These are phyloP conservation scores for Lagocephalus sceleratus DNA, from an alignment of 2,797 vertebrate genomes.

Conservation along the genomic window DNA sequence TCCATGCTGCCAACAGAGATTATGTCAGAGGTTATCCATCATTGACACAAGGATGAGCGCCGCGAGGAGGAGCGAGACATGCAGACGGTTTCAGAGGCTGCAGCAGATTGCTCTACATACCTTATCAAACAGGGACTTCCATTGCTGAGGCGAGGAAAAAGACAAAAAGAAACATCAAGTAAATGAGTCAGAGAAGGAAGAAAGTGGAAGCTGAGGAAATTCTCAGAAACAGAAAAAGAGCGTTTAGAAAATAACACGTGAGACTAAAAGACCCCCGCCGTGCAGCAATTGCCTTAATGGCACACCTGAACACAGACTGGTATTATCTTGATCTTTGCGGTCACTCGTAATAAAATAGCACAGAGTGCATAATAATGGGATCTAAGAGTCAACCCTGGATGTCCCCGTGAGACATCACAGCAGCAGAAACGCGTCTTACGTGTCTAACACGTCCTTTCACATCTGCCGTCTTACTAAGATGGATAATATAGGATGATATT, in stretches of 20 bases:
- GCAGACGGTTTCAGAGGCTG: conserved; percentile 17
- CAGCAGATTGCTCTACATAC: conserved; percentile 75
- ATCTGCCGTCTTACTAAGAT: too few species aligned
- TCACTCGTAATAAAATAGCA: conserved; percentile 26
- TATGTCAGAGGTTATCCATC: conserved; percentile 16
- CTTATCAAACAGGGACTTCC: conserved; percentile 96
- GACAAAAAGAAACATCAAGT: conserved; percentile 25
- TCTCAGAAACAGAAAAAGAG: conserved; percentile 25
- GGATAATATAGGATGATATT: too few species aligned
- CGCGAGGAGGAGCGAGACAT: conserved; percentile 34
- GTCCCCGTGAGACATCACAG: neutral
- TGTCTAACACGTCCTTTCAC: neutral
- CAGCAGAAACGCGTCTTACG: neutral
- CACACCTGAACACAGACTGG: conserved; percentile 11
- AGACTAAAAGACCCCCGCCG: conserved; percentile 7
- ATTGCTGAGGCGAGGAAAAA: conserved; percentile 79
- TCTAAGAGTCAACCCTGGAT: conserved; percentile 6
- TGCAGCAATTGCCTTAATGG: conserved; percentile 18
- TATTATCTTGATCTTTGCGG: conserved; percentile 44
- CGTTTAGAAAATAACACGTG: conserved; percentile 31
- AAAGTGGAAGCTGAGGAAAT: neutral
- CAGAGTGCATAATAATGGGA: conserved; percentile 33
- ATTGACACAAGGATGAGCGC: conserved; percentile 21
- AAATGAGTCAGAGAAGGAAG: conserved; percentile 28
- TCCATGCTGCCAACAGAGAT: conserved; percentile 9